Percentiles rank a stretch among this genome's conserved stretches.
These are phyloP conservation scores for Centropristis striata DNA, from an alignment of 2,113 vertebrate species.

Conservation along the genomic window DNA sequence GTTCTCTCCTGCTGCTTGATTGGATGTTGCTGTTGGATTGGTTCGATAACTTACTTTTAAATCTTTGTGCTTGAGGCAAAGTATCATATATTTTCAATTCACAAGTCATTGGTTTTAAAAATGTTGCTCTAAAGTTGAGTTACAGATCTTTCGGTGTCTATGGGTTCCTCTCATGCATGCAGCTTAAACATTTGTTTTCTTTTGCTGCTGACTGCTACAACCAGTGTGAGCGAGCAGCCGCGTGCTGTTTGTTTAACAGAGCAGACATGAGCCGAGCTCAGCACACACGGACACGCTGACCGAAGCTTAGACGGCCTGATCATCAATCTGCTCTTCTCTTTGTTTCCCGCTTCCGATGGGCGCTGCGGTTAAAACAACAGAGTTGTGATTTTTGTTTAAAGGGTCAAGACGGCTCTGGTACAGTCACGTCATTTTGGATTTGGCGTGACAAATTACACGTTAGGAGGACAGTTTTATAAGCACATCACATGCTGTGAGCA, in stretches of 20 bases:
- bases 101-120: too few species aligned
- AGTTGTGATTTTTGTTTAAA: constrained; percentile 51
- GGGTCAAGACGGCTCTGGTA: constrained; percentile 24
- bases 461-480: neutral
- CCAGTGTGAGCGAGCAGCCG: constrained; percentile 18
- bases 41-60: too few species aligned
- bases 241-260: constrained; percentile 70
- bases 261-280: constrained; percentile 63
- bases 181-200: constrained; percentile 20
- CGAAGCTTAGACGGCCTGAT: constrained; percentile 56
- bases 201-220: constrained; percentile 21
- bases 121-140: too few species aligned
- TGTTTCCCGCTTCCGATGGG: constrained; percentile 70
- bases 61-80: too few species aligned
- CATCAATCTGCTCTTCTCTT: constrained; percentile 62
- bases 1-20: too few species aligned
- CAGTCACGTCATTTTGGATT: constrained; percentile 26
- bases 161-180: neutral
- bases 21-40: too few species aligned
- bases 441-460: constrained; percentile 40
- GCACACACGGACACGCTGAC: constrained; percentile 41
- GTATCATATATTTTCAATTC: too few species aligned
- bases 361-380: constrained; percentile 64
- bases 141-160: neutral
- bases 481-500: neutral